Conservation (phyloP, 1,140 invertebrate species). For the Musca domestica region DNA sequence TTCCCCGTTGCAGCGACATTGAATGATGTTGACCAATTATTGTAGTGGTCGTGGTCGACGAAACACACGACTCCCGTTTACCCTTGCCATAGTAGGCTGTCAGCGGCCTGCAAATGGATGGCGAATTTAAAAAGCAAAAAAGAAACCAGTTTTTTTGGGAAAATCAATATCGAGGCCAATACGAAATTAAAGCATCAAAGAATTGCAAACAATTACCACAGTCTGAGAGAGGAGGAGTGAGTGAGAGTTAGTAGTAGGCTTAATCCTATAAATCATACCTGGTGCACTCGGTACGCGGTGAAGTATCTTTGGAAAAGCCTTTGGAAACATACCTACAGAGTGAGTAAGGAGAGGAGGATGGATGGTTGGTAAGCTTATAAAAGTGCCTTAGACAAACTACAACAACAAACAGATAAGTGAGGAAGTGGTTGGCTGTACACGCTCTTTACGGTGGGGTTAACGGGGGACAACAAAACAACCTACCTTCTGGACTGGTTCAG, state of each 20-base stretch:
- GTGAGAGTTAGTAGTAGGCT: not conserved
- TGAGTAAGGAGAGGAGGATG: not conserved
- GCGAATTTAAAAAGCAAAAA: conserved; percentile 17
- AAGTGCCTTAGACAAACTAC: not conserved
- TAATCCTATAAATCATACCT: conserved; percentile 57
- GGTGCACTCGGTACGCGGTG: conserved; percentile 78
- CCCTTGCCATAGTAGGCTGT: conserved; percentile 51
- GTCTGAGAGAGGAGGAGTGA: not conserved
- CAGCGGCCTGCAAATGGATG: conserved; percentile 37
- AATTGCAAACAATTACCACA: conserved; percentile 4
- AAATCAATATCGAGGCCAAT: conserved; percentile 12
- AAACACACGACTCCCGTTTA: conserved; percentile 51
- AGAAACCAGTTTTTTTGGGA: conserved; percentile 17
- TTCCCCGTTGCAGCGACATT: conserved; percentile 34
- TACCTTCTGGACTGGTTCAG: conserved; percentile 58
- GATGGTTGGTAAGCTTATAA: too few relatives aligned
- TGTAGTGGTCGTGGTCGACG: conserved; percentile 51
- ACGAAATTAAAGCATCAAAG: not conserved
- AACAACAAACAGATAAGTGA: not conserved
- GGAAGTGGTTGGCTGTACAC: too few relatives aligned
- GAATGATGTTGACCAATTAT: conserved; percentile 45
- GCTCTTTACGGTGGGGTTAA: too few relatives aligned
- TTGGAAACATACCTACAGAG: conserved; percentile 40
- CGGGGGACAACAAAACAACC: not conserved
- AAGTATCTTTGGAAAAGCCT: conserved; percentile 69